These are phyloP conservation scores for Morus bassanus DNA, from an alignment of 2,797 vertebrate genomes.

Conservation along the genomic window DNA sequence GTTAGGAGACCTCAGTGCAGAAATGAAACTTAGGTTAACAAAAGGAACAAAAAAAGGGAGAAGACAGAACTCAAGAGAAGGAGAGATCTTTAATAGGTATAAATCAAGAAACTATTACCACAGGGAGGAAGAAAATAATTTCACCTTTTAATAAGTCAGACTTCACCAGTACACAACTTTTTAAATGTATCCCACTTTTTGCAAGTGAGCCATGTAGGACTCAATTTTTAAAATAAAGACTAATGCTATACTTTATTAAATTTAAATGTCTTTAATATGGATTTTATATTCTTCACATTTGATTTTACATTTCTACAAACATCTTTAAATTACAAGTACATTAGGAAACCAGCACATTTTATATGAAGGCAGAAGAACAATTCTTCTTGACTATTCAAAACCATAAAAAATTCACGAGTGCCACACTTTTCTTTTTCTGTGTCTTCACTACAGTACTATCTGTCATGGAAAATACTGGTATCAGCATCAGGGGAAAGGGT, in stretches of 20 bases:
- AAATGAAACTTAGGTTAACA: not conserved
- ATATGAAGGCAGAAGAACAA: not conserved
- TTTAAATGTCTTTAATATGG: slow-evolving; percentile 24
- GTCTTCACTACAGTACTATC: slow-evolving; percentile 9
- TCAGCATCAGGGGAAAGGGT: not conserved
- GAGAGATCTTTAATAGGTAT: not conserved
- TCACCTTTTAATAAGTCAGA: not conserved
- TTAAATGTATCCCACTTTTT: not conserved
- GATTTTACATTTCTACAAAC: slow-evolving; percentile 32
- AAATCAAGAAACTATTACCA: not conserved
- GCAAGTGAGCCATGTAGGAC: not conserved
- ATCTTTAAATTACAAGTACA: slow-evolving; percentile 13
- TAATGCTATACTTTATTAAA: slow-evolving; percentile 23
- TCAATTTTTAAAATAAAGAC: slow-evolving; percentile 26
- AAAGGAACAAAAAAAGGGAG: not conserved
- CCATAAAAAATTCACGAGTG: not conserved
- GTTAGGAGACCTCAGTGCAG: not conserved
- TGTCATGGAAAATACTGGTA: not conserved
- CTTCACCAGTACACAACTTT: not conserved
- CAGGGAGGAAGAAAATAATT: not conserved
- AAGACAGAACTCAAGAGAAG: not conserved
- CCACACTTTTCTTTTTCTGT: slow-evolving; percentile 12
- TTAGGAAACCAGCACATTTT: not conserved
- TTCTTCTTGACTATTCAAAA: not conserved
- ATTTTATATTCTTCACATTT: slow-evolving; percentile 7